Base-by-base conservation (phyloP, 2,797 vertebrate genomes). In the Hippocampus kuda region DNA sequence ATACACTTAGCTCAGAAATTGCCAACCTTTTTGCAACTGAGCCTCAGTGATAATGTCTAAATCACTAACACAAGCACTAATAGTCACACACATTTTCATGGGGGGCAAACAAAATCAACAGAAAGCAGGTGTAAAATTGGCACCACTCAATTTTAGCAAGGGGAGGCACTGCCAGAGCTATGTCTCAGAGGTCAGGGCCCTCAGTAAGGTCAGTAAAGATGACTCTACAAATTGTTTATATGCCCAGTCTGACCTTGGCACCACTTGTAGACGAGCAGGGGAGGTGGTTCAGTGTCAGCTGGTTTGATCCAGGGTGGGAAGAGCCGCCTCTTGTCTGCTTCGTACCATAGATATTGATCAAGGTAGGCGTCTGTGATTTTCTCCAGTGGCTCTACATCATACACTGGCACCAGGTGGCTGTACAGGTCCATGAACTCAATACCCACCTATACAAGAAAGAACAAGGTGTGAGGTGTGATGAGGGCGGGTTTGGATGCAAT, bases 351-450 rank as follows among this genome's bases (percentile, higher is more conserved):
- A 82, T 99, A 99, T 83, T 99, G 97, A 88, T 99, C 97, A 80
- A 99, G 83, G 80, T 99, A 99, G 53, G 97, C 97, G 2, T 99
- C 97, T 0, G 97, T 99, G 88, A 99, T 99, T 88, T 99, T 99
- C 89, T 99, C 97, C 84, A 99, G 79, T 1, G 97, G 97, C 71
- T 99, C 97, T 48, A 99, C 97, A 2, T 99, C 97, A 41, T 99
- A 99, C 57, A 99, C 97, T 0, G 97, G 97, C 61, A 99, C 97
- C 68, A 99, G 81, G 72, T 99, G 97, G 85, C 97, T 99, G 88
- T 99, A 99, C 75, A 99, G 88, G 88, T 99, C 97, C 97, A 99
- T 99, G 85, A 99, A 99, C 84, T 99, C 97, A 30, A 99, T 99
- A 66, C 97, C 97, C 66, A 99, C 97, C 97, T 99, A 70, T 0